Percentiles rank a stretch among this genome's conserved stretches.
Evolutionary conservation across 2,888 invertebrate species (phyloP).

Genomic region (Oscheius onirici): DNA sequence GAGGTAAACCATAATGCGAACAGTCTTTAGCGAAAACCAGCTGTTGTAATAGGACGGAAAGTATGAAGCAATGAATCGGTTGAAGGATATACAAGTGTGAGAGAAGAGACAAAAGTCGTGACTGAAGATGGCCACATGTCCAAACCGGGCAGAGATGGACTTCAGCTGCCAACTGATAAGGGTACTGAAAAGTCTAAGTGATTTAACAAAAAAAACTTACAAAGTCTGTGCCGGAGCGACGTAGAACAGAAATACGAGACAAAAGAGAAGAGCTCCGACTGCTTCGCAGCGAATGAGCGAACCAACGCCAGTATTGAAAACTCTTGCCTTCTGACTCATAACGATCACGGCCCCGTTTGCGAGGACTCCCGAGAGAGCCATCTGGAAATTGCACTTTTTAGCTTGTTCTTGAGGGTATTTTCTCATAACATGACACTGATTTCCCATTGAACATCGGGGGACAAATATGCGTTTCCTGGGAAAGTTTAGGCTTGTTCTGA

Average conservation of each 20-base stretch:
- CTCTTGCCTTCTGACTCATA: background rate
- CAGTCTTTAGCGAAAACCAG: background rate
- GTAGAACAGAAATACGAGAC: slow-evolving; percentile 26
- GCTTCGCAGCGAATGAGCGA: slow-evolving; percentile 16
- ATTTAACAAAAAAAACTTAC: background rate
- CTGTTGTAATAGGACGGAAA: background rate
- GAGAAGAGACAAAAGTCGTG: slow-evolving; percentile 31
- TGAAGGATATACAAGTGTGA: slow-evolving; percentile 28
- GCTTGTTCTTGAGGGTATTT: background rate
- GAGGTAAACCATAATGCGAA: background rate
- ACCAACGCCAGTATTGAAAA: slow-evolving; percentile 18
- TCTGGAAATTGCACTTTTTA: slow-evolving; percentile 13
- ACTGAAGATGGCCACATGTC: slow-evolving; percentile 29
- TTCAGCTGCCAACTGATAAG: background rate
- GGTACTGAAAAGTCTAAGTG: background rate
- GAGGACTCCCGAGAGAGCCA: slow-evolving; percentile 4
- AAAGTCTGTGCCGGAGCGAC: slow-evolving; percentile 10
- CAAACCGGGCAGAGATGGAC: slow-evolving; percentile 13
- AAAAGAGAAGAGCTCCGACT: slow-evolving; percentile 17
- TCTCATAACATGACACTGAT: background rate
- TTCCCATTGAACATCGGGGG: no score
- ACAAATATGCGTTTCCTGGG: no score
- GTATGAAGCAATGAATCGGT: slow-evolving; percentile 22
- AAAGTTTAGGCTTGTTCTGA: no score
- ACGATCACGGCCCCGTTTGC: slow-evolving; percentile 19